These are phyloP conservation scores for Dermochelys coriacea DNA, from an alignment of 2,797 vertebrate species.

Conservation along the genomic window DNA sequence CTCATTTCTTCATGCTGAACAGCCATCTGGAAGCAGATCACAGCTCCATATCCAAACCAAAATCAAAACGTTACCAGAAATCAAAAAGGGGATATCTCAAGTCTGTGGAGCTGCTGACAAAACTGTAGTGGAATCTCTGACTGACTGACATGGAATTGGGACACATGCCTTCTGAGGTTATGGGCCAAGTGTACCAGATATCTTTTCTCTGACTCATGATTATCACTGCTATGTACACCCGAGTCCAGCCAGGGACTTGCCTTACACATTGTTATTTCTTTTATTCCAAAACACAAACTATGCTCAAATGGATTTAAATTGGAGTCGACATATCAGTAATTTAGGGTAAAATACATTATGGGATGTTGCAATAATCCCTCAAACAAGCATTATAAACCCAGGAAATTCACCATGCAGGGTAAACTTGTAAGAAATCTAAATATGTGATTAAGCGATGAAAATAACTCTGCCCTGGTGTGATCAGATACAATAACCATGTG, in stretches of 20 bases:
- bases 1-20: constrained; percentile 7
- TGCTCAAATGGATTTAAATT: background rate
- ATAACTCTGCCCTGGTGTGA: background rate
- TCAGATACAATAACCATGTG: background rate
- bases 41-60: background rate
- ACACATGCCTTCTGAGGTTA: background rate
- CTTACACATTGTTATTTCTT: background rate
- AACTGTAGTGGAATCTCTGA: background rate
- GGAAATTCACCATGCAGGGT: background rate
- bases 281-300: background rate
- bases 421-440: background rate
- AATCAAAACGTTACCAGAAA: background rate
- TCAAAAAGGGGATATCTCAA: background rate
- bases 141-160: background rate
- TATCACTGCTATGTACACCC: rapidly evolving
- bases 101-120: rapidly evolving
- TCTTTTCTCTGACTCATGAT: background rate
- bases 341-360: rapidly evolving
- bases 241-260: background rate
- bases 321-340: background rate
- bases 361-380: background rate
- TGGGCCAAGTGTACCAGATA: background rate
- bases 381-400: background rate
- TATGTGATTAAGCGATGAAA: background rate
- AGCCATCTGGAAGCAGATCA: background rate